phyloP scores from a whole-genome alignment of 1,140 invertebrate species.

The Dreissena polymorpha region DNA sequence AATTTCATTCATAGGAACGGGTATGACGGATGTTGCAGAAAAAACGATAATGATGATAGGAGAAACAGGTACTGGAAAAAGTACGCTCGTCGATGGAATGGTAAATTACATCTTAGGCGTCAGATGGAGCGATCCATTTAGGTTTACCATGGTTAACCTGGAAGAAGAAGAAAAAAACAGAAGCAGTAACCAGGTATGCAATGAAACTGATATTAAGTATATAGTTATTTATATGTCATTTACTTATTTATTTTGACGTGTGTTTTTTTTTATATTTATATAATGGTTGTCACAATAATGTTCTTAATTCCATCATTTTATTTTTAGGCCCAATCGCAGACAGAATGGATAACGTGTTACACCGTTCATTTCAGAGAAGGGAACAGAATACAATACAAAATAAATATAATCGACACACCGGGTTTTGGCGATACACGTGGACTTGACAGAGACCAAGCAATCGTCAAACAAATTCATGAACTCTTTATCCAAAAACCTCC shows the following conservation, averaged over 20 bases:
- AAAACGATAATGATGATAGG: slow-evolving; percentile 38
- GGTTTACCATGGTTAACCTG: background rate
- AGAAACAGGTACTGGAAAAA: slow-evolving; percentile 17
- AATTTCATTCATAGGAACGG: no score
- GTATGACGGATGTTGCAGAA: background rate
- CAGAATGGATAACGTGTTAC: slow-evolving; percentile 36
- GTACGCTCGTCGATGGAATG: slow-evolving; percentile 32
- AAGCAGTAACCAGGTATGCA: background rate
- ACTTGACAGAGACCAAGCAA: slow-evolving; percentile 38
- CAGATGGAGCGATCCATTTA: slow-evolving; percentile 23
- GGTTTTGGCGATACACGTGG: slow-evolving; percentile 55
- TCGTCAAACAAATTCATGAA: slow-evolving; percentile 38
- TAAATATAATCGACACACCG: slow-evolving; percentile 44
- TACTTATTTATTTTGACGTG: no score
- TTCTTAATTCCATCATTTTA: background rate
- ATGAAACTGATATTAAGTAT: no score
- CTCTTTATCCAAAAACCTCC: slow-evolving; percentile 22
- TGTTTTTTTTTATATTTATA: no score
- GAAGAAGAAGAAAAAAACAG: slow-evolving; percentile 17
- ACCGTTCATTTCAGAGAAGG: background rate
- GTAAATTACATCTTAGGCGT: slow-evolving; percentile 37
- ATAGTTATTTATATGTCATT: background rate
- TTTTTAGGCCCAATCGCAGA: slow-evolving; percentile 33
- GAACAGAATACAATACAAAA: slow-evolving; percentile 7
- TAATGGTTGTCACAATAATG: no score